Evolutionary conservation across 1,140 invertebrate genomes (phyloP).

Genomic region (Danaus melanippus): DNA sequence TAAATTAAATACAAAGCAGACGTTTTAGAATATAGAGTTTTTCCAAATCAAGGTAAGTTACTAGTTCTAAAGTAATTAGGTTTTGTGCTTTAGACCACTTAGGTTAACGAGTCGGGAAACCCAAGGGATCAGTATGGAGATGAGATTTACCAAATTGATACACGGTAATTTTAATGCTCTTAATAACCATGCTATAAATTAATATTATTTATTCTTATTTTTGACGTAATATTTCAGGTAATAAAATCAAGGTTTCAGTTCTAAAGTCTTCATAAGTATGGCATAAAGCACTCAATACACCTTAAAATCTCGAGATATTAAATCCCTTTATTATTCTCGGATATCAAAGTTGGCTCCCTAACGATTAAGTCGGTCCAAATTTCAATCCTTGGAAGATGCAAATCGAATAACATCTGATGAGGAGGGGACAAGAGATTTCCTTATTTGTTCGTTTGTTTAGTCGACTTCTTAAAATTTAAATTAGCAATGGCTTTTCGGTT

Average conservation of each 20-base stretch:
- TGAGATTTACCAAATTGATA: constrained; percentile 13
- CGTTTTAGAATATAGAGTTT: constrained; percentile 13
- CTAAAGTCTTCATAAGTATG: background rate
- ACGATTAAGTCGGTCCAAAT: constrained; percentile 33
- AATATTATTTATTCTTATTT: too few relatives aligned
- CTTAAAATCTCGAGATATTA: constrained; percentile 13
- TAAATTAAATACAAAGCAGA: too few relatives aligned
- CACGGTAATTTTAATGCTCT: background rate
- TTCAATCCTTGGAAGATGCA: constrained; percentile 22
- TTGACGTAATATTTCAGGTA: too few relatives aligned
- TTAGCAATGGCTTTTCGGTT: constrained; percentile 27
- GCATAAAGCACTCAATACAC: background rate
- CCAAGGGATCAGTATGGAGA: constrained; percentile 39
- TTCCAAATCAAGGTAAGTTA: constrained; percentile 28
- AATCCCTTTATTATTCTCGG: constrained; percentile 15
- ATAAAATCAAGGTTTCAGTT: background rate
- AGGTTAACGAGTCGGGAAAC: constrained; percentile 47
- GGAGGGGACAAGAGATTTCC: constrained; percentile 25
- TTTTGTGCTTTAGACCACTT: constrained; percentile 48
- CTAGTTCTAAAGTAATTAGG: constrained; percentile 44
- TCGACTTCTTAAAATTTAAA: constrained; percentile 34
- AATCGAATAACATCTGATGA: constrained; percentile 49
- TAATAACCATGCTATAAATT: too few relatives aligned
- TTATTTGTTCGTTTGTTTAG: constrained; percentile 39
- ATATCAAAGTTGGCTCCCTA: constrained; percentile 15